Evolutionary conservation across 2,113 vertebrate species (phyloP).

Genomic region (Xiphophorus maculatus): DNA sequence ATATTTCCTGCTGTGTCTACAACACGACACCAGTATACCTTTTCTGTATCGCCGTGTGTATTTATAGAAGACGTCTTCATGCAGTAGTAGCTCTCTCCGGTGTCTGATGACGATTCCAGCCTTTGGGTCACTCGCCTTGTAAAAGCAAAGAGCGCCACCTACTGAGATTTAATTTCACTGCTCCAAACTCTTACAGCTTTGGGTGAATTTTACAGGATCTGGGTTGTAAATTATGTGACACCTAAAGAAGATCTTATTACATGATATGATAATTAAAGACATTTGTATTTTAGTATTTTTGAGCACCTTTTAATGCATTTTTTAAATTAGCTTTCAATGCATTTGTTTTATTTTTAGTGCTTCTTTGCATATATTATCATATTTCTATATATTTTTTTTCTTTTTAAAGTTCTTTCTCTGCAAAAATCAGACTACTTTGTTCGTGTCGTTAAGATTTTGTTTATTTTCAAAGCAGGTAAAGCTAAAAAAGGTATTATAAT

Average conservation of each 20-base stretch:
- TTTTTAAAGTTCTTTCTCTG: too few species aligned
- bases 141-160: conserved; percentile 65
- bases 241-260: conserved; percentile 30
- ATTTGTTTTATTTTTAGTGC: too few species aligned
- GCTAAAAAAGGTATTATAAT: too few species aligned
- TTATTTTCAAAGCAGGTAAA: too few species aligned
- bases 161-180: conserved; percentile 49
- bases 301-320: too few species aligned
- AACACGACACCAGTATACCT: conserved; percentile 73
- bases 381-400: too few species aligned
- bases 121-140: conserved; percentile 25
- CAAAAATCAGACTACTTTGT: too few species aligned
- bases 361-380: too few species aligned
- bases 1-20: conserved; percentile 80
- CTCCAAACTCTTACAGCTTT: conserved; percentile 27
- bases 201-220: conserved; percentile 19
- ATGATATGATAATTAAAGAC: conserved; percentile 67
- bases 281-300: conserved; percentile 59
- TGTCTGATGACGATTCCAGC: conserved; percentile 67
- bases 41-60: conserved; percentile 75
- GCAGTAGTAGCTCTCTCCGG: conserved; percentile 49
- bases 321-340: too few species aligned
- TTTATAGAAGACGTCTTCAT: conserved; percentile 73
- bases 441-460: too few species aligned
- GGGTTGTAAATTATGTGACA: conserved; percentile 43